Evolutionary conservation across 30 jellyfish, hydroid and myxozoan species (phyloP).

Genomic region (Cassiopea andromeda): DNA sequence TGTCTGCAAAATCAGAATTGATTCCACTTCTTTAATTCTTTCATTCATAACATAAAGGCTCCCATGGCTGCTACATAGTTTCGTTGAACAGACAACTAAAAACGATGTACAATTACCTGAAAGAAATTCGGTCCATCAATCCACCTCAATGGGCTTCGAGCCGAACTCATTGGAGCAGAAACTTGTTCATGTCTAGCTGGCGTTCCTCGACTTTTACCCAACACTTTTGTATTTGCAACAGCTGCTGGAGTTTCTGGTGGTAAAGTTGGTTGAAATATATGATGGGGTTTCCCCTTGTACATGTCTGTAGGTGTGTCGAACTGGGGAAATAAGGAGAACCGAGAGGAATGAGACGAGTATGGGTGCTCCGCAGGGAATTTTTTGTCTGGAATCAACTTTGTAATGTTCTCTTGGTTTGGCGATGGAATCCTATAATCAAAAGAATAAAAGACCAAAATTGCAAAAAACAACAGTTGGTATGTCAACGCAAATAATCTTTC

Average conservation of each 20-base stretch:
- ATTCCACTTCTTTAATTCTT: too few species aligned
- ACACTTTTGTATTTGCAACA: constrained; percentile 59
- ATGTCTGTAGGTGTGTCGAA: constrained; percentile 68
- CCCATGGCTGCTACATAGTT: too few species aligned
- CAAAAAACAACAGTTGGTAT: too few species aligned
- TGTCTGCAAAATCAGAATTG: too few species aligned
- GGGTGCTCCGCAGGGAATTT: constrained; percentile 86
- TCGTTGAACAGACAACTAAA: too few species aligned
- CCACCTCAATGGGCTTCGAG: constrained; percentile 78
- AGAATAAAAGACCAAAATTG: too few species aligned
- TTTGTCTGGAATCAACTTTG: constrained; percentile 10
- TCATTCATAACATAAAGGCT: too few species aligned
- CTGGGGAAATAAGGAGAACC: constrained; percentile 66
- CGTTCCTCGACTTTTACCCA: constrained; percentile 77
- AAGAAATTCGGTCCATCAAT: constrained; percentile 81
- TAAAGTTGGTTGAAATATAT: constrained; percentile 69
- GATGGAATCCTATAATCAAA: constrained; percentile 58
- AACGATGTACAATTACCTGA: constrained; percentile 36
- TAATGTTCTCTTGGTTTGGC: constrained; percentile 67
- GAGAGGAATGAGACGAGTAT: constrained; percentile 76
- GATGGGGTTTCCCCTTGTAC: constrained; percentile 62
- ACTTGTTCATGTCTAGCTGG: constrained; percentile 84
- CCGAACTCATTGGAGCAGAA: constrained; percentile 51
- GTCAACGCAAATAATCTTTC: too few species aligned
- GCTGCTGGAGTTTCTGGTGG: constrained; percentile 83